Conservation (phyloP, 2,888 invertebrate genomes). For the Drosophila birchii region DNA sequence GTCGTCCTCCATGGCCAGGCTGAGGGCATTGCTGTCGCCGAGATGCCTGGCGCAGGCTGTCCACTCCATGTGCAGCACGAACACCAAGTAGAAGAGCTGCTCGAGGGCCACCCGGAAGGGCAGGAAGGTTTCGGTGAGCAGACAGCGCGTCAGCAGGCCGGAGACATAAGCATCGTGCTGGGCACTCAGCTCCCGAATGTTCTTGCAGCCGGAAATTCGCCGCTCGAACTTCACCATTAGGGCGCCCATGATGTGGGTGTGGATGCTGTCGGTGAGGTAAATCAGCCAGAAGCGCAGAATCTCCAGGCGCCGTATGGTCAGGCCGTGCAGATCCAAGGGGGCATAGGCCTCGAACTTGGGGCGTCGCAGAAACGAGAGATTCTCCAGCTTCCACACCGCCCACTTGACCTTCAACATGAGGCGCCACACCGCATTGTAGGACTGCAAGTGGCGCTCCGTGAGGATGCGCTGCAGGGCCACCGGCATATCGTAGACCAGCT, state of each 20-base stretch:
- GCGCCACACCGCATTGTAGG: slow-evolving; percentile 85
- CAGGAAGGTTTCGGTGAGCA: slow-evolving; percentile 67
- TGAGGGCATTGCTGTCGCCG: slow-evolving; percentile 58
- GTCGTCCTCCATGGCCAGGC: slow-evolving; percentile 35
- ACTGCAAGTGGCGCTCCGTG: slow-evolving; percentile 63
- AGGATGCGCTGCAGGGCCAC: slow-evolving; percentile 78
- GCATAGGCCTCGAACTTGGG: slow-evolving; percentile 66
- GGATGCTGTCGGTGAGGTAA: slow-evolving; percentile 86
- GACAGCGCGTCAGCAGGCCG: slow-evolving; percentile 79
- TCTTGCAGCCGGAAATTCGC: slow-evolving; percentile 72
- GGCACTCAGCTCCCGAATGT: slow-evolving; percentile 78
- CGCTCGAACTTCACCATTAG: slow-evolving; percentile 80
- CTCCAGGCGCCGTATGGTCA: slow-evolving; percentile 85
- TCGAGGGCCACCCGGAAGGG: slow-evolving; percentile 77
- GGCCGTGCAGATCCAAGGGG: slow-evolving; percentile 76
- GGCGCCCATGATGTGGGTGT: slow-evolving; percentile 84
- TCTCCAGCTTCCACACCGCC: slow-evolving; percentile 86
- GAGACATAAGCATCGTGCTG: slow-evolving; percentile 83
- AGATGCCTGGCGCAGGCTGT: slow-evolving; percentile 70
- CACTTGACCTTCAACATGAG: slow-evolving; percentile 86
- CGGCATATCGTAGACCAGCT: slow-evolving; percentile 75
- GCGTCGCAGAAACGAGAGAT: slow-evolving; percentile 83
- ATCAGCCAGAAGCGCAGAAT: slow-evolving; percentile 86
- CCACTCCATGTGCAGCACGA: slow-evolving; percentile 83
- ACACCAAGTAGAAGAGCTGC: slow-evolving; percentile 81